Evolutionary conservation across 2,113 vertebrate genomes (phyloP), one percentile per base, ranked within the genome.

Genomic region (Phoenicopterus ruber): DNA sequence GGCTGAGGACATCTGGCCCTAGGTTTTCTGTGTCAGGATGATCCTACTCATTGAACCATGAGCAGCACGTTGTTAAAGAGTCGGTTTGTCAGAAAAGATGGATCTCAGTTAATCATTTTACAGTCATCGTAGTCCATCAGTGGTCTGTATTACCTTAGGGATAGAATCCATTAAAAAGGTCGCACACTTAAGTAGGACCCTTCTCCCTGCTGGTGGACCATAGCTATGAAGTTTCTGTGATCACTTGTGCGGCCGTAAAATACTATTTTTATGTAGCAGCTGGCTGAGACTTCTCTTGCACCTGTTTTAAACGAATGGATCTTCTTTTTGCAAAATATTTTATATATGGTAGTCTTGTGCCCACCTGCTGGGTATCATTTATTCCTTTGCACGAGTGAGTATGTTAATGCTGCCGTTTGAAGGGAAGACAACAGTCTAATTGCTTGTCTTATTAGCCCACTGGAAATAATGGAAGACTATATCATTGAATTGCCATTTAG

Each of bases 41-140:
- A 25, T 40, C 47, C 38, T 69, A 32, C 13, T 82, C 25, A 9
- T 47, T 9, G 8, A 86, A 29, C n/a, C 17, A 28, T 34, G 28
- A 94, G 17, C 31, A 79, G 40, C 12, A 15, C 36, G 13, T 82
- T 74, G 50, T 71, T 46, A 25, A 66, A 78, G 50, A 73, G 38
- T 70, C 1, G 0, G 2, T 71, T 83, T 82, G 69, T 49, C 57
- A 57, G n/a, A 74, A 74, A 84, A 91, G 20, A 80, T 52, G 36
- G 17, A 26, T 70, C 66, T 85, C 17, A 3, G 31, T 70, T 90
- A 88, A 78, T 83, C 8, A 16, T 83, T 94, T 84, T 73, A 36
- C 24, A 31, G 34, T 25, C 0, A 0, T 61, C 4, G 0, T 55
- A 59, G 42, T 74, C 22, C 0, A 0, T 32, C 0, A 0, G 4